Evolutionary conservation across 2,888 invertebrate species (phyloP), one percentile per base, ranked within the genome.

Genomic region (Girardia tigrina): DNA sequence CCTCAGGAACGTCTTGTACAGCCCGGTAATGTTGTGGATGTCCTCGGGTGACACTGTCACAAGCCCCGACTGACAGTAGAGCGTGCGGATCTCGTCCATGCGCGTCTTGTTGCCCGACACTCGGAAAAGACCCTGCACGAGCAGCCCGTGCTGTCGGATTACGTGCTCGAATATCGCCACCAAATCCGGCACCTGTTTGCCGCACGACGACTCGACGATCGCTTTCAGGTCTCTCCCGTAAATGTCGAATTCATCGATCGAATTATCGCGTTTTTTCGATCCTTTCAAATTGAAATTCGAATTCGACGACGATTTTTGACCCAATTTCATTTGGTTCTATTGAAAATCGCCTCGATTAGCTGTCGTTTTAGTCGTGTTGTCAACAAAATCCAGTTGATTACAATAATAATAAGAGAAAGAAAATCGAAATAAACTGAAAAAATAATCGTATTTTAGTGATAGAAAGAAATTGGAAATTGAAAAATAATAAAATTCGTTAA

Each of bases 71-170:
- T 56, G 56, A 20, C n/a, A n/a, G n/a, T 56, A 56, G 23, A 20
- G n/a, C 23, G 23, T 20, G n/a, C 23, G n/a, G 23, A 56, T 56
- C 23, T 56, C 56, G 23, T 56, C 56, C 56, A 56, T 56, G 4
- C 56, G 56, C n/a, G 56, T 56, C 23, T 56, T 56, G 56, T 56
- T 56, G 4, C 56, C 56, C n/a, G 56, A 56, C n/a, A 56, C 56
- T 8, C 56, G 56, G 23, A 56, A 56, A n/a, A 56, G n/a, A 2
- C 56, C 56, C 23, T 56, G 56, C n/a, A 56, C 56, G 4, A 8
- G 23, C 4, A 56, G 2, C 23, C n/a, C 56, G 23, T 56, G 2
- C n/a, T 56, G 6, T 56, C 56, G n/a, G 23, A 56, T 56, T 20
- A 8, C n/a, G 23, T 56, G 23, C 16, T 16, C 36, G 16, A 36